Evolutionary conservation across 2,888 invertebrate species (phyloP), one percentile per base, ranked within the genome.

Genomic region (Drosophila tripunctata): DNA sequence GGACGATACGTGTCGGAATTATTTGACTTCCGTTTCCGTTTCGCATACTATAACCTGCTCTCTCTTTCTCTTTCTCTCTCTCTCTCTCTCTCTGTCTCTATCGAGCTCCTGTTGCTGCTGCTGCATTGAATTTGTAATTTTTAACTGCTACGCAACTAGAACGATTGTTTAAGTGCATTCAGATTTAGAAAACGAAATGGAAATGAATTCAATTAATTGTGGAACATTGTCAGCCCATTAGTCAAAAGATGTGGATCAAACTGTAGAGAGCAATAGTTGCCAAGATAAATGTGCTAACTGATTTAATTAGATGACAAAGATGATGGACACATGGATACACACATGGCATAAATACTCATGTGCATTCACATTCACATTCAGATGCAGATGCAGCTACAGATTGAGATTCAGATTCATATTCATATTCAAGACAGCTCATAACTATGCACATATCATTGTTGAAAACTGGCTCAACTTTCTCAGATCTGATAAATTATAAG

Each of bases 1-100:
- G 78, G 86, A 85, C 82, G n/a, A 85, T 77, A 84, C 88, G 87
- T 88, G 88, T 75, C 73, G 77, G 87, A 75, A 86, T 88, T 86
- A 84, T 75, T 84, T 73, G 66, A 86, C 86, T 83, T 84, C 77
- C 88, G 82, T 54, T 57, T 58, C 50, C 57, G 48, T 54, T 54
- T 24, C 35, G 5, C n/a, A n/a, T n/a, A 54, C 45, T 50, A 33
- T 47, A 54, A 43, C 55, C 31, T 40, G 45, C 12, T 22, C 8
- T 21, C 14, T 10, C 19, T n/a, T 12, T 21, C 22, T 6, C 5
- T 10, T 15, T 10, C 8, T 33, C 7, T 2, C 8, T 7, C n/a
- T 21, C 8, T n/a, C 6, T 21, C 12, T 14, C 15, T 31, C 19
- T n/a, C 2, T n/a, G n/a, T n/a, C n/a, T n/a, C n/a, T n/a, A n/a